phyloP scores from a whole-genome alignment of 2,113 vertebrate species.

The Phycodurus eques region DNA sequence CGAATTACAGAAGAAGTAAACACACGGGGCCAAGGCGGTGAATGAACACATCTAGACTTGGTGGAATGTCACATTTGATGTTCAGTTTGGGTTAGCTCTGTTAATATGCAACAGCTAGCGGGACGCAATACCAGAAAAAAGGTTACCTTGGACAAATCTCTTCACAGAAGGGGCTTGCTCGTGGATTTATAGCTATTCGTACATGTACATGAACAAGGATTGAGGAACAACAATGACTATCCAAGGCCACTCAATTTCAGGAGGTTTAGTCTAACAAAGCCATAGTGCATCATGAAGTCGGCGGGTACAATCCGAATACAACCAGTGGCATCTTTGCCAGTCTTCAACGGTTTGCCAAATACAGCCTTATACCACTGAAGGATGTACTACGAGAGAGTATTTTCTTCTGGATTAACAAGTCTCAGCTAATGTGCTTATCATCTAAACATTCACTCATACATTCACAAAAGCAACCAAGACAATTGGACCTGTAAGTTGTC shows the following conservation, averaged over 20 bases:
- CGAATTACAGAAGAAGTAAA: slow-evolving; percentile 27
- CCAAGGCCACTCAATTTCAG: slow-evolving; percentile 70
- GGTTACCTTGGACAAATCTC: slow-evolving; percentile 26
- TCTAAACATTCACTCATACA: slow-evolving; percentile 65
- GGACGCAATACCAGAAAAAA: slow-evolving; percentile 19
- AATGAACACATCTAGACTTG: slow-evolving; percentile 22
- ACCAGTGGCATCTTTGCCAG: slow-evolving; percentile 17
- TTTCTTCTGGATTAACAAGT: slow-evolving; percentile 28
- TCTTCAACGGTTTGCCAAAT: slow-evolving; percentile 54
- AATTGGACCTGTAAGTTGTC: slow-evolving; percentile 47
- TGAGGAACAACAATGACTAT: slow-evolving; percentile 13
- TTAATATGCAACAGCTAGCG: slow-evolving; percentile 22
- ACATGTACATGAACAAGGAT: slow-evolving; percentile 10
- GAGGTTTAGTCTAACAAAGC: slow-evolving; percentile 51
- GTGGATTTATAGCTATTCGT: background rate
- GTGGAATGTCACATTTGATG: slow-evolving; percentile 1
- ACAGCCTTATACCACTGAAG: slow-evolving; percentile 61
- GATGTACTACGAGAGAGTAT: slow-evolving; percentile 29
- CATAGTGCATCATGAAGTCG: slow-evolving; percentile 64
- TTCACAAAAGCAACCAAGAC: slow-evolving; percentile 66
- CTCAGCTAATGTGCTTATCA: slow-evolving; percentile 29
- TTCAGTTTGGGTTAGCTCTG: slow-evolving; percentile 1
- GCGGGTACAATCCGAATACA: slow-evolving; percentile 17
- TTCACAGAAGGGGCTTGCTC: slow-evolving; percentile 22
- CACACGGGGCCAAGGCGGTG: slow-evolving; percentile 2